Evolutionary conservation across 2,797 vertebrate genomes (phyloP).

Genomic region (Tarsius wallacei): DNA sequence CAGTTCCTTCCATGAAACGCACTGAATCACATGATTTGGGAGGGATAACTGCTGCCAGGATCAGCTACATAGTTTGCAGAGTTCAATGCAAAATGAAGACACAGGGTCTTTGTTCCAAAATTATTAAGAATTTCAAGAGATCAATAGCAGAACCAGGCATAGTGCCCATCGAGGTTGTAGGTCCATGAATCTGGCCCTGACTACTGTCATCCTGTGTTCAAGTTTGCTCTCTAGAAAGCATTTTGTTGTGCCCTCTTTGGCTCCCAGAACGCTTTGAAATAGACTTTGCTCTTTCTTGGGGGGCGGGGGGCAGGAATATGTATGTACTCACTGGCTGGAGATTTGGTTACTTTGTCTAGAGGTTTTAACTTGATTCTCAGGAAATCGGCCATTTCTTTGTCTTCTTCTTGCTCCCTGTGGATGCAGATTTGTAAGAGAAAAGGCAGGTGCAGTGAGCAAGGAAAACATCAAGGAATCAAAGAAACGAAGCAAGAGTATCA

Average conservation of each 20-base stretch:
- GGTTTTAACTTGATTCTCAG: slow-evolving; percentile 97
- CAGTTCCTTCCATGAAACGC: neutral
- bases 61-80: neutral
- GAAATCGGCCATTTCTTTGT: slow-evolving; percentile 99
- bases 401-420: slow-evolving; percentile 97
- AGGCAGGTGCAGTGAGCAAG: neutral
- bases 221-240: neutral
- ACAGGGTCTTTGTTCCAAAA: neutral
- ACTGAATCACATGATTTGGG: neutral
- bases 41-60: neutral
- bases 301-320: neutral
- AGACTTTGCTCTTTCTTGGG: neutral
- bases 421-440: slow-evolving; percentile 18
- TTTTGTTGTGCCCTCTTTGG: neutral
- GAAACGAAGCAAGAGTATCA: neutral
- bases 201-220: neutral
- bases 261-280: neutral
- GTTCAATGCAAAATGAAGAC: neutral
- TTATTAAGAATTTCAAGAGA: neutral
- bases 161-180: neutral
- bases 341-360: slow-evolving; percentile 94
- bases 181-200: neutral
- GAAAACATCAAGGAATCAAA: neutral
- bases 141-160: neutral
- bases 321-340: slow-evolving; percentile 93